Conservation (phyloP, 2,888 invertebrate genomes). For the Acrobeloides nanus region DNA sequence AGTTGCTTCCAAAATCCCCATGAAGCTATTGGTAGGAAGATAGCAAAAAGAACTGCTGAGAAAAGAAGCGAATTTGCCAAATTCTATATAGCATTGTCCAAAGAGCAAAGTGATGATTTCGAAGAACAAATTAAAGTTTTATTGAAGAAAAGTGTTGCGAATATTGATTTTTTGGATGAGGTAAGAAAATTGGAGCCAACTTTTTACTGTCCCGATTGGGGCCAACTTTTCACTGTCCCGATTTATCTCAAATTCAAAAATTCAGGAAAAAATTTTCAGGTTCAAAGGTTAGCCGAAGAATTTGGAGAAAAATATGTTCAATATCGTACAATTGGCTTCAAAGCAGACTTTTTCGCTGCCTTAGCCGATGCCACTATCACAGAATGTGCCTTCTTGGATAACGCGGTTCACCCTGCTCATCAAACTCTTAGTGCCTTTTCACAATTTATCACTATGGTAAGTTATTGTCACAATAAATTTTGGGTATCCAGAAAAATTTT, state of each 20-base stretch:
- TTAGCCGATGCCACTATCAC: conserved; percentile 31
- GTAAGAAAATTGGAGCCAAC: too few relatives aligned
- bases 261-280: conserved; percentile 17
- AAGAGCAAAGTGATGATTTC: conserved; percentile 31
- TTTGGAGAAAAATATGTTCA: conserved; percentile 24
- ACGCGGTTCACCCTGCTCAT: conserved; percentile 43
- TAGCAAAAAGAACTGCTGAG: conserved; percentile 38
- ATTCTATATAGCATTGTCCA: conserved; percentile 29
- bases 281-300: conserved; percentile 24
- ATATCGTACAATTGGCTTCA: conserved; percentile 23
- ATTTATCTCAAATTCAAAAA: too few relatives aligned
- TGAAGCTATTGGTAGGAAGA: conserved; percentile 35
- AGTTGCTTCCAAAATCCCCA: conserved; percentile 45
- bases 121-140: conserved; percentile 38
- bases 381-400: conserved; percentile 42
- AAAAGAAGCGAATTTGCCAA: conserved; percentile 22
- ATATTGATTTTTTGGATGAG: conserved; percentile 40
- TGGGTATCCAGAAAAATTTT: background rate
- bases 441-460: conserved; percentile 39
- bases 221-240: too few relatives aligned
- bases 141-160: conserved; percentile 40
- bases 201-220: too few relatives aligned
- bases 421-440: conserved; percentile 40
- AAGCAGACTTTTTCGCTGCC: conserved; percentile 28
- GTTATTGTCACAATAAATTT: conserved; percentile 9